phyloP scores from a whole-genome alignment of 2,797 vertebrate genomes.

The Threskiornis aethiopicus region DNA sequence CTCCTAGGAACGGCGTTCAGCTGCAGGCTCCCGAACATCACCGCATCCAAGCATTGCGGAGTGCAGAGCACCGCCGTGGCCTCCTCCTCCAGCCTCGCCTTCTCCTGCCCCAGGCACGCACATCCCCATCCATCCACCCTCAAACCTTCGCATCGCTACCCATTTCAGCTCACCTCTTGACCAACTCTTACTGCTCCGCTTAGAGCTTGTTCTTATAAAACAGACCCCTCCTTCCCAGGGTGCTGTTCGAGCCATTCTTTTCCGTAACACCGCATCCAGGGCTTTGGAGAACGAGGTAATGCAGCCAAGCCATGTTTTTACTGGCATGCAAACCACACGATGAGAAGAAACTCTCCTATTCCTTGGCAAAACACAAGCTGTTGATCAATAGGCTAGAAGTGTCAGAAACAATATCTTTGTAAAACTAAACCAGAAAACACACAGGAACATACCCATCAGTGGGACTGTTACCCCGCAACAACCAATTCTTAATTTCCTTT shows the following conservation, averaged over 20 bases:
- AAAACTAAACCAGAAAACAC: not conserved
- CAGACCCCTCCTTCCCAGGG: not conserved
- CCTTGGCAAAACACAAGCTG: not conserved
- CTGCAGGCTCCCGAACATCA: not conserved
- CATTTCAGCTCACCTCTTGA: not conserved
- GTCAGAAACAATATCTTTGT: not conserved
- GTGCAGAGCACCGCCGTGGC: rapidly evolving
- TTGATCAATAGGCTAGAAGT: not conserved
- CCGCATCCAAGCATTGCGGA: not conserved
- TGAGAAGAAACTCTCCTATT: not conserved
- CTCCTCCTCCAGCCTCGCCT: rapidly evolving
- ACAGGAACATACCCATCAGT: not conserved
- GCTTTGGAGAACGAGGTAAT: not conserved
- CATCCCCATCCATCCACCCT: not conserved
- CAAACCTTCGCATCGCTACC: not conserved
- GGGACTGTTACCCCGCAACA: not conserved
- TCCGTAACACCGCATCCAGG: rapidly evolving
- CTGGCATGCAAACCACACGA: not conserved
- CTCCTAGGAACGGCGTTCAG: not conserved
- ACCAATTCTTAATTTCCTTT: not conserved
- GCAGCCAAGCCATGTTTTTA: not conserved
- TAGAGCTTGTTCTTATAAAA: not conserved
- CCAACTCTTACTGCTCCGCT: not conserved
- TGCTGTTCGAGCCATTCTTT: not conserved
- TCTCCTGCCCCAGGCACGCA: not conserved